Conservation (phyloP, 2,888 invertebrate species). For the Tachina fera region DNA sequence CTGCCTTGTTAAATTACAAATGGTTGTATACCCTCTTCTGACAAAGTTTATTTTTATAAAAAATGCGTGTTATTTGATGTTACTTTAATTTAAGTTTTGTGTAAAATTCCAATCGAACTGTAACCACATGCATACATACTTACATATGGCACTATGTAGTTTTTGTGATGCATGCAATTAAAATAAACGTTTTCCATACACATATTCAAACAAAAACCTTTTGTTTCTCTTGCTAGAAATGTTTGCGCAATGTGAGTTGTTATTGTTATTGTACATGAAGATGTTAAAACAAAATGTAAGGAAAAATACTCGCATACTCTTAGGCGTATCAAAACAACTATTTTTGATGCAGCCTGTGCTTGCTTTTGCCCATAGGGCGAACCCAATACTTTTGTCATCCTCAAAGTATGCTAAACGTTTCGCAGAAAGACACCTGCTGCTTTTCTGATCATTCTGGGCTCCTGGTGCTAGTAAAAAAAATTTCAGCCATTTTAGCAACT, state of each 20-base stretch:
- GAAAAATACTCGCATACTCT: background rate
- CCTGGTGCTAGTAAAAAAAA: background rate
- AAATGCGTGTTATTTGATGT: too few relatives aligned
- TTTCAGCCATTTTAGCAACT: background rate
- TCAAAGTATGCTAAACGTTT: background rate
- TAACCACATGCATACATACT: too few relatives aligned
- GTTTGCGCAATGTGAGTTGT: background rate
- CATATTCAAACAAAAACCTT: background rate
- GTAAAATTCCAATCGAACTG: too few relatives aligned
- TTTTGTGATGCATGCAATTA: too few relatives aligned
- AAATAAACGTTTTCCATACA: too few relatives aligned
- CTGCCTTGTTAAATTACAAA: too few relatives aligned
- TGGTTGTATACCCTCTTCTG: too few relatives aligned
- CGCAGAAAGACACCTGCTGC: background rate
- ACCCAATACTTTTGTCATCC: background rate
- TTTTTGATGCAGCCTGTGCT: background rate
- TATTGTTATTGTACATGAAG: background rate
- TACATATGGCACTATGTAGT: too few relatives aligned
- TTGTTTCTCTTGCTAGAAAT: background rate
- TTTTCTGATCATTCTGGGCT: background rate
- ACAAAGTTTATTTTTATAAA: too few relatives aligned
- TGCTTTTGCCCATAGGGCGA: background rate
- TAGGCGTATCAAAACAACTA: background rate
- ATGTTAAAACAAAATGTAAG: background rate
- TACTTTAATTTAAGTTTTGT: too few relatives aligned